Evolutionary conservation across 2,113 vertebrate species (phyloP).

Genomic region (Eolophus roseicapilla): DNA sequence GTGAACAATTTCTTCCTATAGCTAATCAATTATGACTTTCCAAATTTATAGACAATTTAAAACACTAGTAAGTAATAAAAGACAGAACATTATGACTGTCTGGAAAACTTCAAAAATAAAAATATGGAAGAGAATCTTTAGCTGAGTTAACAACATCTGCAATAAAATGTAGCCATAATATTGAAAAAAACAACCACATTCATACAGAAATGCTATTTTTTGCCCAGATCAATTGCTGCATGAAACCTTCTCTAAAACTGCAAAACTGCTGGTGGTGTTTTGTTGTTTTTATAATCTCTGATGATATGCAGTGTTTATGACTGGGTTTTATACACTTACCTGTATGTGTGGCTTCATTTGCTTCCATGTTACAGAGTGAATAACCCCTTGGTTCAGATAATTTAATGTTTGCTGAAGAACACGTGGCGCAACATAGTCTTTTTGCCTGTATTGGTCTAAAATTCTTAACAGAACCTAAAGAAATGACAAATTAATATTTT

Average conservation of each 20-base stretch:
- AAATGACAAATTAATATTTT: not conserved
- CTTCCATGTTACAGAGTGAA: slow-evolving; percentile 94
- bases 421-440: slow-evolving; percentile 88
- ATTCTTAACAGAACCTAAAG: slow-evolving; percentile 90
- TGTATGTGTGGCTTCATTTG: slow-evolving; percentile 96
- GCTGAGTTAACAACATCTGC: not conserved
- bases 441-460: slow-evolving; percentile 90
- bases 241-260: not conserved
- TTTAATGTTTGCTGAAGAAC: slow-evolving; percentile 92
- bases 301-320: not conserved
- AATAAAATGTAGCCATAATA: not conserved
- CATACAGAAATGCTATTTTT: not conserved
- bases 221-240: not conserved
- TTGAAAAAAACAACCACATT: not conserved
- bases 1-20: not conserved
- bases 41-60: not conserved
- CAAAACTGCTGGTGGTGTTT: not conserved
- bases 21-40: not conserved
- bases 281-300: not conserved
- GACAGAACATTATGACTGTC: not conserved
- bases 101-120: not conserved
- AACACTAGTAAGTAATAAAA: not conserved
- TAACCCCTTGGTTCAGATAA: slow-evolving; percentile 89
- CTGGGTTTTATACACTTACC: slow-evolving; percentile 70
- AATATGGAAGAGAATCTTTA: not conserved